Evolutionary conservation across 2,888 invertebrate genomes (phyloP), one percentile per base, ranked within the genome.

Genomic region (Parochlus steinenii): DNA sequence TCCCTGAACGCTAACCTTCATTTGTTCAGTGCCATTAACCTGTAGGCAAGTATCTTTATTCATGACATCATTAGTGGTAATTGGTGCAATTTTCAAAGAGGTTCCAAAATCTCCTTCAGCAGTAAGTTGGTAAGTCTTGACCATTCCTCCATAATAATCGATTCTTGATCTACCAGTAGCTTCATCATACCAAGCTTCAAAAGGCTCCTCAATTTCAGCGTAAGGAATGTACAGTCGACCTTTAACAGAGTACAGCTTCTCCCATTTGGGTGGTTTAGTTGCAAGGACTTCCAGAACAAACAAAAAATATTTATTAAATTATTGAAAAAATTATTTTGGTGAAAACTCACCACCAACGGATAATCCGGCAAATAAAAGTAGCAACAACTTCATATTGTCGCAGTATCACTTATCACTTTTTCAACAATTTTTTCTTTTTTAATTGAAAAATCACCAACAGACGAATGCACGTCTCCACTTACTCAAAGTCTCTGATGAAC

Each of bases 71-170:
- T 47, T 39, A 0, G 80, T 87, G 0, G 85, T 85, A 37, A 90
- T 67, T 1, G 89, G 87, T 0, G 85, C 87, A 30, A 93, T 48
- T 68, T 89, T 89, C 17, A 83, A 57, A 40, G 74, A 74, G 0
- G 74, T 67, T 1, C 89, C 89, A 48, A 62, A 78, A 0, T 62
- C 50, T 4, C 71, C 74, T 1, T 69, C 62, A 0, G 61, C 44
- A 0, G 63, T 55, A 17, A 87, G 53, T 58, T 90, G 90, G 48
- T 81, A 85, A 0, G 90, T 93, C 56, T 82, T 80, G n/a, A 87
- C 87, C 78, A 89, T 83, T 54, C 80, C 81, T 41, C 85, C 87
- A 60, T 95, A 95, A 52, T 92, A 95, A 56, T 93, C 93, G 41
- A 95, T 83, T 30, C 93, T 72, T 26, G 89, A 89, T 39, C 73